phyloP scores from a whole-genome alignment of 2,888 invertebrate species.

The Agriopis aurantiaria region DNA sequence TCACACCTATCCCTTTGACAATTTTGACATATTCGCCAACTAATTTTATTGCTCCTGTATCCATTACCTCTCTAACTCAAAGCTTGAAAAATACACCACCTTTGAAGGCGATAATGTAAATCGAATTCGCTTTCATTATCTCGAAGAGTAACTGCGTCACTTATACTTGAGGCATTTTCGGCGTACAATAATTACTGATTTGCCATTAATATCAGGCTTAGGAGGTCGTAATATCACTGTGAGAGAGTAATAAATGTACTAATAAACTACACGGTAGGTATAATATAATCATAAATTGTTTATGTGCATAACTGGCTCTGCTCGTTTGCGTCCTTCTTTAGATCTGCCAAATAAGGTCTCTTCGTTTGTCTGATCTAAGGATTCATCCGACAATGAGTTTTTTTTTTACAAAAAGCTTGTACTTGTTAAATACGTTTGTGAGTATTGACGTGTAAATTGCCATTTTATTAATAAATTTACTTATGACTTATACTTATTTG shows the following conservation, averaged over 20 bases:
- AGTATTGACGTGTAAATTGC: no score
- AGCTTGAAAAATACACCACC: constrained; percentile 37
- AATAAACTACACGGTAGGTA: constrained; percentile 16
- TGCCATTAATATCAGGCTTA: constrained; percentile 62
- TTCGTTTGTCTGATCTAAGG: no score
- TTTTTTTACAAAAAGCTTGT: no score
- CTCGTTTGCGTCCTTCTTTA: neutral
- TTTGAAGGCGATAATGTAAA: constrained; percentile 32
- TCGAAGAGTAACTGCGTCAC: constrained; percentile 4
- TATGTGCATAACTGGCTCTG: neutral
- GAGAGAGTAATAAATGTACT: constrained; percentile 52
- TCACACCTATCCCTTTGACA: constrained; percentile 45
- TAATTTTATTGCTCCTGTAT: constrained; percentile 44
- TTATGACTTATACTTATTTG: no score
- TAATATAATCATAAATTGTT: constrained; percentile 39
- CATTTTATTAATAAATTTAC: no score
- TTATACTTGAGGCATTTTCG: constrained; percentile 26
- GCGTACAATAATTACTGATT: constrained; percentile 49
- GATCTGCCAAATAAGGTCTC: neutral
- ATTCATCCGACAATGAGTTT: no score
- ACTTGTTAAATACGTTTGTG: no score
- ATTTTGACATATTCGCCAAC: constrained; percentile 42
- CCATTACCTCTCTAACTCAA: constrained; percentile 41
- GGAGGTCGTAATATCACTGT: constrained; percentile 54
- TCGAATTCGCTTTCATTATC: constrained; percentile 28